A percentile compares a stretch with the other conserved stretches of the same genome.
Evolutionary conservation across 2,113 vertebrate species (phyloP).

Genomic region (Pterophyllum scalare): DNA sequence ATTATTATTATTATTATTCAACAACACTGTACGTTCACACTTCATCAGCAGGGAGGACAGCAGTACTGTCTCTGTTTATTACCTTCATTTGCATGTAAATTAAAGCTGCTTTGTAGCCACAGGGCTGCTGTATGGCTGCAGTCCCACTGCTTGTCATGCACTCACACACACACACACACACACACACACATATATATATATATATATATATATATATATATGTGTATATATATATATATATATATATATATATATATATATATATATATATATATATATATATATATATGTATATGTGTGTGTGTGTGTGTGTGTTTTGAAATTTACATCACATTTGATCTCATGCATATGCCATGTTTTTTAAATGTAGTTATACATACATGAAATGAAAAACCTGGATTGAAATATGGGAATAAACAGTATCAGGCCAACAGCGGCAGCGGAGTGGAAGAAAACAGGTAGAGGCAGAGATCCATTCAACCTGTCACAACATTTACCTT

Average conservation of each 20-base stretch:
- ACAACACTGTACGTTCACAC: conserved; percentile 3
- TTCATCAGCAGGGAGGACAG: conserved; percentile 76
- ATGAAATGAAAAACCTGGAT: neutral
- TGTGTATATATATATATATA: conserved; percentile 32
- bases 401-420: conserved; percentile 30
- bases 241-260: no score
- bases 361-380: conserved; percentile 36
- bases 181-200: neutral
- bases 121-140: conserved; percentile 82
- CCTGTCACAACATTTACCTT: conserved; percentile 64
- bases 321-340: conserved; percentile 63
- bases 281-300: conserved; percentile 56
- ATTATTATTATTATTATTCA: neutral
- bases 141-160: conserved; percentile 75
- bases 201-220: no score
- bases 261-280: no score
- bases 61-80: conserved; percentile 78
- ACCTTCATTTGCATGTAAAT: conserved; percentile 95
- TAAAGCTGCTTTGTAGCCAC: conserved; percentile 89
- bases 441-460: conserved; percentile 47
- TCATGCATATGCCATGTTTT: conserved; percentile 14
- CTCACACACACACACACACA: neutral
- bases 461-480: conserved; percentile 54
- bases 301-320: no score
- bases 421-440: neutral